phyloP scores from a whole-genome alignment of 2,113 vertebrate genomes.

The Patagioenas fasciata region DNA sequence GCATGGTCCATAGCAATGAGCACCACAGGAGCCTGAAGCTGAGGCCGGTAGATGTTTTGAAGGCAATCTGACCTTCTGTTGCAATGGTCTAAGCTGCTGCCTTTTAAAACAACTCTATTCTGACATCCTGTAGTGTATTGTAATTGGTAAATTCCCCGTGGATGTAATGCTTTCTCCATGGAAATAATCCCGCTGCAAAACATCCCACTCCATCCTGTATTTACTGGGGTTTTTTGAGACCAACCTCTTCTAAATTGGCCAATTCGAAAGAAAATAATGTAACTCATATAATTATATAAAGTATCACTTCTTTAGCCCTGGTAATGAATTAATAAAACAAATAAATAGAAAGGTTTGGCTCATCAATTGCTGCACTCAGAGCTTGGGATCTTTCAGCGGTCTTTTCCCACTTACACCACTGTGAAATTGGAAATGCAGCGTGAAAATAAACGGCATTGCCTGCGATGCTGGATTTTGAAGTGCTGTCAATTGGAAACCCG shows the following conservation, averaged over 20 bases:
- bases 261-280: fast-evolving
- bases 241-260: neutral
- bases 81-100: neutral
- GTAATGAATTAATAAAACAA: neutral
- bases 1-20: neutral
- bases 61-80: neutral
- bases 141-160: neutral
- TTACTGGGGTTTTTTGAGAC: neutral
- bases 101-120: neutral
- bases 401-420: neutral
- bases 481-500: neutral
- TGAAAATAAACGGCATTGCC: neutral
- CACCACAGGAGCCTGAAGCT: neutral
- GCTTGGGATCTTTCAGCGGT: neutral
- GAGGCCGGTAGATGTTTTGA: neutral
- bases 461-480: neutral
- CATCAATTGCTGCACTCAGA: neutral
- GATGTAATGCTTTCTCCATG: neutral
- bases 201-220: neutral
- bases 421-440: neutral
- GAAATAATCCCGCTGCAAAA: neutral
- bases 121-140: neutral
- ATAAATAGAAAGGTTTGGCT: neutral
- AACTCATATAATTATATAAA: neutral
- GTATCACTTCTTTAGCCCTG: neutral